Base-by-base conservation (phyloP, 2,113 vertebrate genomes). In the Struthidea cinerea region DNA sequence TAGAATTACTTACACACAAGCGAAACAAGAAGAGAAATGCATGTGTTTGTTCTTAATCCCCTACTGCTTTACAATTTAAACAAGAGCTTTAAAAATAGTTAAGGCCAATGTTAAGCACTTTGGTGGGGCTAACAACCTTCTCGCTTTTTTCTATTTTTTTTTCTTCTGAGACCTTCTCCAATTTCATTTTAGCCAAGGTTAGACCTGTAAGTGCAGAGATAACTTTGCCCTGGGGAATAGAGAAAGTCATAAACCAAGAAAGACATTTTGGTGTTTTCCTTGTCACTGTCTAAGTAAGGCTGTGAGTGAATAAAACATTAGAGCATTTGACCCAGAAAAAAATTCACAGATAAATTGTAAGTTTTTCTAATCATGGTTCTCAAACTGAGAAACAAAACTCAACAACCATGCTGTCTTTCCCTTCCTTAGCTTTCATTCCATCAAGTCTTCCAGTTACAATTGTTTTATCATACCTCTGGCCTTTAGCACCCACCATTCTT, bases 41-140 rank as follows among this genome's bases (percentile, higher is more conserved):
- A 75, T 81, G 50, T 46, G 84, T 83, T 97, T 91, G 63, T 68
- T 92, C 92, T 94, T 96, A 94, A 96, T 96, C 94, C 76, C 59
- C 84, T 90, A 60, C 60, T 68, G 71, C 67, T 95, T 91, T 94
- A 91, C 88, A 93, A 81, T 84, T 92, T 97, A 96, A 97, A 95
- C 93, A 97, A 96, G 56, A 59, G 49, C 41, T 94, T 95, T 93
- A 93, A 94, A 97, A 95, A 95, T 95, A 96, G 75, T 90, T 93
- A 81, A 78, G 57, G 32, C 39, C 33, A 33, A n/a, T 41, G 64
- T 68, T 94, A 90, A 91, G 46, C 35, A 55, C 53, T 83, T 90
- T 50, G 24, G 26, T 85, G 5, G 1, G 50, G 37, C 67, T 91
- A 95, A 91, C 32, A 75, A 67, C 37, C 20, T 82, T 91, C 52